Base-by-base conservation (phyloP, 1,140 invertebrate genomes). In the Zaprionus kolodkinae region DNA sequence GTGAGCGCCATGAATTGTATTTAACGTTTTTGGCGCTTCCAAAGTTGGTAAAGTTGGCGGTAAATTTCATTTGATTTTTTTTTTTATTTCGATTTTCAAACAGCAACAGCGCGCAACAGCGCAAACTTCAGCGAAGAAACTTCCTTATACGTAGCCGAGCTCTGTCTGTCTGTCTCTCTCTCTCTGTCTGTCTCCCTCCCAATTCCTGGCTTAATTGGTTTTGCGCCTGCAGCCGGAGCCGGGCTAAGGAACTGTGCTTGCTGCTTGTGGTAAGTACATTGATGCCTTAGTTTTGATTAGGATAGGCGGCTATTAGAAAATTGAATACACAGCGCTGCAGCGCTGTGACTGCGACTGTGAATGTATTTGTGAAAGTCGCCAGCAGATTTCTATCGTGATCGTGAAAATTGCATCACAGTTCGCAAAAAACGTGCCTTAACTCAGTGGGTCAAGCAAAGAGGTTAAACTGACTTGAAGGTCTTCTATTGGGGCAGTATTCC, bases 21-120 rank as follows among this genome's bases (percentile, higher is more conserved):
- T 88, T 89, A 88, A 89, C 78, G 85, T 89, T 88, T 88, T 89
- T 89, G 85, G 86, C 85, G 85, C 85, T 89, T 90, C 85, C 86
- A 82, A 89, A 79, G 76, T 85, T 85, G 78, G 75, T 21, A 57
- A 57, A 71, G 70, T 55, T 64, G 85, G 81, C 85, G 85, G 85
- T 89, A 89, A 74, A 89, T 81, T 89, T 89, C 61, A 89, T 89
- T 89, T 89, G 85, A 89, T 89, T 89, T 90, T 85, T 81, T 89
- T 89, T 84, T 89, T 90, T 85, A 85, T 89, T 89, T 84, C 54
- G 63, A 50, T 76, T 84, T 71, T 71, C 50, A 76, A 43, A 57
- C 68, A 71, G 61, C 68, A 79, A 30, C 27, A 4, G 0, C 27
- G 27, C 21, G 27, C 27, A 30, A 30, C 27, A 30, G 27, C 27